Evolutionary conservation across 2,797 vertebrate species (phyloP), one percentile per base, ranked within the genome.

Genomic region (Sebastes iracundus): DNA sequence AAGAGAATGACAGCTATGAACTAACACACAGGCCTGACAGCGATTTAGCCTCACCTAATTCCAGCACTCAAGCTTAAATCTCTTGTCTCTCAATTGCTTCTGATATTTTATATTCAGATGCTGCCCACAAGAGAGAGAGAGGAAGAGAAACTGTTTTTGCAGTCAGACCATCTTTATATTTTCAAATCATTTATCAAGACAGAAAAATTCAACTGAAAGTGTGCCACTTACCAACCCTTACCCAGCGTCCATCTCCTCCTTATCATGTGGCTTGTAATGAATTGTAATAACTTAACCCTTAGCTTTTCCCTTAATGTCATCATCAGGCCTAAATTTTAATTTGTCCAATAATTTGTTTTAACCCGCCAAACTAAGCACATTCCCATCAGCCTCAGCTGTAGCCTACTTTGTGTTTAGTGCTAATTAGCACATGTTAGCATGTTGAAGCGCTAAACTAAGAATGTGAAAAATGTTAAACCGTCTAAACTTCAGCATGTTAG

Each of bases 61-160:
- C 69, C 52, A 62, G 55, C 69, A 61, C 64, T 79, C 13, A 12
- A 53, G 53, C 63, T 83, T 74, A 78, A 69, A 87, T 84, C 80
- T 77, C 60, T 52, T 52, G 71, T 70, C 72, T 85, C 79, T 86
- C 87, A 79, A 86, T 86, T 88, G 85, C 77, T 66, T 74, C 73
- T 89, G 86, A 90, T 84, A 89, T 87, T 91, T 92, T 64, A 79
- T 78, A 88, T 93, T 86, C 58, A 67, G 77, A 81, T 46, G 78
- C 64, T 25, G 77, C 77, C 33, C 56, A 68, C n/a, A n/a, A 58
- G 42, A 53, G 63, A 62, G n/a, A 5, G 5, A 7, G 0, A 25
- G n/a, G 9, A 30, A 38, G 23, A 62, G 30, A 68, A n/a, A 7
- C 5, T 23, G 64, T 32, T 64, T 77, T 22, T 80, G 33, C 58